A percentile compares a stretch with the other conserved stretches of the same genome.
phyloP scores from a whole-genome alignment of 2,797 vertebrate species.

The Sebastes reedi region DNA sequence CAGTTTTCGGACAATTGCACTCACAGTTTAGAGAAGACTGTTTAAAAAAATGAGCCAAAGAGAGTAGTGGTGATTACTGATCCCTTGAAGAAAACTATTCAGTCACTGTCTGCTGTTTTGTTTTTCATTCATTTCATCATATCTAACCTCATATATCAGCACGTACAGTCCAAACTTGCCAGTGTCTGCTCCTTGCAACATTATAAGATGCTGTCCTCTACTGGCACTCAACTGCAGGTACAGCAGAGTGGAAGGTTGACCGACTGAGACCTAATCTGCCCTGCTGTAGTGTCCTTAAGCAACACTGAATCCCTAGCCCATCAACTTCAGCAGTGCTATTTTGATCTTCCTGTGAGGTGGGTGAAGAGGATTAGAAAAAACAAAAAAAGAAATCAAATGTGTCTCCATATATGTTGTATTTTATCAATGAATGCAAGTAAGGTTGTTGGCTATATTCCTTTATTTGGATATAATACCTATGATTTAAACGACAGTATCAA shows the following conservation, averaged over 20 bases:
- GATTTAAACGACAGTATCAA: background rate
- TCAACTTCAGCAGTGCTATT: background rate
- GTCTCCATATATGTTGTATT: background rate
- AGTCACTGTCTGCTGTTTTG: too few species aligned
- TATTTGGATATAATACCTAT: background rate
- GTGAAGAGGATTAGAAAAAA: background rate
- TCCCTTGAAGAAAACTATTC: background rate
- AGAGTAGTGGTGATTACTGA: background rate
- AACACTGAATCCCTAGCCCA: background rate
- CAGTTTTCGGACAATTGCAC: too few species aligned
- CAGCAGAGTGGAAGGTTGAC: background rate
- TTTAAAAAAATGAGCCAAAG: background rate
- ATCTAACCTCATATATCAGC: background rate
- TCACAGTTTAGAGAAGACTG: background rate
- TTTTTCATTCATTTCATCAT: background rate
- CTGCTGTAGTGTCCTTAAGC: background rate
- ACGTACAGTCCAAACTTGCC: background rate
- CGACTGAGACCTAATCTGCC: background rate
- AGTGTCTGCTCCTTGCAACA: background rate
- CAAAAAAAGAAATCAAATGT: background rate
- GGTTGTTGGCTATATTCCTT: background rate
- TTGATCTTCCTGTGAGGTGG: background rate
- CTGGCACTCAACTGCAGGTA: constrained; percentile 29
- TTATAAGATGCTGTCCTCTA: constrained; percentile 55
- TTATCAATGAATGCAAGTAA: background rate